A percentile compares a stretch with the other conserved stretches of the same genome.
Evolutionary conservation across 1,140 invertebrate genomes (phyloP).

Genomic region (Calycopis cecrops): DNA sequence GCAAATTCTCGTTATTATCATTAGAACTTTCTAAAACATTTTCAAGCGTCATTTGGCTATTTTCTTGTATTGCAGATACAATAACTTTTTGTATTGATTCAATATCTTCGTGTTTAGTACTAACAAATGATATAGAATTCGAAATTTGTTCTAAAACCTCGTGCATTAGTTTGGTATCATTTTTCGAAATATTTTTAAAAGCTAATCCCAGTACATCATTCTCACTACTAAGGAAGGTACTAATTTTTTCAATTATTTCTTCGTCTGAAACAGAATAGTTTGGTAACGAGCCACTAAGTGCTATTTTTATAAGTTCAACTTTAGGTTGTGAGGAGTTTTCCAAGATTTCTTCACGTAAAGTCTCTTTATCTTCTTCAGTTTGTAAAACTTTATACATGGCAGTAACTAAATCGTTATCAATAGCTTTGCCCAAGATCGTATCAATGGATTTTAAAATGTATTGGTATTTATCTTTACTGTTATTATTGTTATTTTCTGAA

Average conservation of each 20-base stretch:
- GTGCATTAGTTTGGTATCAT: slow-evolving; percentile 73
- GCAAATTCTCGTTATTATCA: slow-evolving; percentile 56
- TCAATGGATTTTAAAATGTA: slow-evolving; percentile 76
- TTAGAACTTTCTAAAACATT: slow-evolving; percentile 74
- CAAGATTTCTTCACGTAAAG: slow-evolving; percentile 68
- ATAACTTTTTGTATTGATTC: slow-evolving; percentile 80
- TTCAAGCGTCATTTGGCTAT: slow-evolving; percentile 75
- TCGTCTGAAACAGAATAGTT: slow-evolving; percentile 71
- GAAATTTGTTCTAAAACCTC: slow-evolving; percentile 76
- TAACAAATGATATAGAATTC: slow-evolving; percentile 74
- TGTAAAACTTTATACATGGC: slow-evolving; percentile 70
- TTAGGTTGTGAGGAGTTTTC: slow-evolving; percentile 73
- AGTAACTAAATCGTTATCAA: slow-evolving; percentile 65
- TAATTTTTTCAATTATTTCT: slow-evolving; percentile 76
- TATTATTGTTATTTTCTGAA: slow-evolving; percentile 65
- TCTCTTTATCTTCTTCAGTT: slow-evolving; percentile 68
- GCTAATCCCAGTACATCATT: slow-evolving; percentile 76
- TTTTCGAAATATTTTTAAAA: slow-evolving; percentile 77
- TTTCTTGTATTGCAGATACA: slow-evolving; percentile 76
- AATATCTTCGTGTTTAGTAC: slow-evolving; percentile 77
- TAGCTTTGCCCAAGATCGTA: slow-evolving; percentile 63
- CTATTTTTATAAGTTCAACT: slow-evolving; percentile 78
- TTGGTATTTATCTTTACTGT: slow-evolving; percentile 72
- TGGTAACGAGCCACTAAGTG: slow-evolving; percentile 60
- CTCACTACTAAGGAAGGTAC: slow-evolving; percentile 76